Percentiles rank a stretch among this genome's conserved stretches.
These are phyloP conservation scores for Catamblyrhynchus diadema DNA, from an alignment of 2,797 vertebrate genomes.

Conservation along the genomic window DNA sequence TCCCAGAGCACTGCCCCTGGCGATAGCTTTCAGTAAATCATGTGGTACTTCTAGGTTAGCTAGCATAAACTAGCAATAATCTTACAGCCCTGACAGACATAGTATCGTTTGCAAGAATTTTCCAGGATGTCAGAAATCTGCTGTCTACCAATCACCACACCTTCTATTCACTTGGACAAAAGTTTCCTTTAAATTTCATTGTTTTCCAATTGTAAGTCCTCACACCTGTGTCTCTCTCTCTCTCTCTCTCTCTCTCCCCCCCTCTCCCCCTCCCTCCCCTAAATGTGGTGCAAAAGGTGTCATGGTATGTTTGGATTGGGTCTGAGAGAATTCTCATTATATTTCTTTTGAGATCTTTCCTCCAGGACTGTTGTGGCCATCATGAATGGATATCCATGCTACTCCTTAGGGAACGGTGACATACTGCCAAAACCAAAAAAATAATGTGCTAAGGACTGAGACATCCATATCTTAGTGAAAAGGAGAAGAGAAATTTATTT, in stretches of 20 bases:
- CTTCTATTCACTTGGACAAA: background rate
- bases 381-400: background rate
- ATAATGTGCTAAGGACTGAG: fast-evolving
- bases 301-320: background rate
- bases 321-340: background rate
- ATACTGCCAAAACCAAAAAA: background rate
- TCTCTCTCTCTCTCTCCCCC: background rate
- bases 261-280: background rate
- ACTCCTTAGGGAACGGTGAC: background rate
- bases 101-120: background rate
- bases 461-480: background rate
- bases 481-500: background rate
- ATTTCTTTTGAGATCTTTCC: background rate
- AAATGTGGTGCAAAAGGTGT: background rate
- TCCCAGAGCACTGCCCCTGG: background rate
- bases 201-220: background rate
- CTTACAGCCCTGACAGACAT: background rate
- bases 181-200: background rate
- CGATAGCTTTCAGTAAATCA: fast-evolving
- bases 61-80: background rate
- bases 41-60: background rate
- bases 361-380: background rate
- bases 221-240: background rate
- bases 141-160: background rate
- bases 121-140: background rate